Conservation (phyloP, 1,140 invertebrate genomes). For the Bombus pyrosoma region DNA sequence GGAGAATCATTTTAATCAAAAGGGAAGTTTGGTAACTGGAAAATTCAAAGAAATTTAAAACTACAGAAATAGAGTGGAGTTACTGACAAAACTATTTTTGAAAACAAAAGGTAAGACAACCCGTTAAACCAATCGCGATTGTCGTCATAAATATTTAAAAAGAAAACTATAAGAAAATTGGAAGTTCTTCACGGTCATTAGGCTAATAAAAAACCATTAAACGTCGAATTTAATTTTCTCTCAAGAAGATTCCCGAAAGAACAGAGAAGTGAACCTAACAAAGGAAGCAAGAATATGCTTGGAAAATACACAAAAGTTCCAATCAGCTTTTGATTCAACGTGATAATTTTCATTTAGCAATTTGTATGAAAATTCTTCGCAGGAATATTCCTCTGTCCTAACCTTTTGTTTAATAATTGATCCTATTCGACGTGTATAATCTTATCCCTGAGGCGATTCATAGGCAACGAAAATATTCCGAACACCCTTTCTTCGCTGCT, state of each 20-base stretch:
- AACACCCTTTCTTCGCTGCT: not conserved
- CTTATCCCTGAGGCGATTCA: not conserved
- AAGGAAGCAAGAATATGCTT: not conserved
- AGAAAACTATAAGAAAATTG: too few species aligned
- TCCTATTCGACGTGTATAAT: not conserved
- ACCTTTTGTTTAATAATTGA: not conserved
- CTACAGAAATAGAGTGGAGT: accelerated
- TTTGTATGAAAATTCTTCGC: not conserved
- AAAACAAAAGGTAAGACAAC: too few species aligned
- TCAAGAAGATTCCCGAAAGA: not conserved
- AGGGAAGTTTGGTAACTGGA: too few species aligned
- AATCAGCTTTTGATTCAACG: not conserved
- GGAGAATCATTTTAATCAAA: not conserved
- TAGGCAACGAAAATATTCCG: slow-evolving; percentile 3
- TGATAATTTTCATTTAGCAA: not conserved
- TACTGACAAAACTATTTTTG: too few species aligned
- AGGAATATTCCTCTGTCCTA: not conserved
- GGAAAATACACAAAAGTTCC: not conserved
- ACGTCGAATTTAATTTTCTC: too few species aligned
- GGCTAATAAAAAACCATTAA: too few species aligned
- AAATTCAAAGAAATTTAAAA: too few species aligned
- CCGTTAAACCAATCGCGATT: too few species aligned
- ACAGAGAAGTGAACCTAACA: not conserved
- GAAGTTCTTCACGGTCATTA: too few species aligned
- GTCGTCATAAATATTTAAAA: too few species aligned